A percentile compares a stretch with the other conserved stretches of the same genome.
Evolutionary conservation across 2,888 invertebrate genomes (phyloP).

Genomic region (Physocephala rufipes): DNA sequence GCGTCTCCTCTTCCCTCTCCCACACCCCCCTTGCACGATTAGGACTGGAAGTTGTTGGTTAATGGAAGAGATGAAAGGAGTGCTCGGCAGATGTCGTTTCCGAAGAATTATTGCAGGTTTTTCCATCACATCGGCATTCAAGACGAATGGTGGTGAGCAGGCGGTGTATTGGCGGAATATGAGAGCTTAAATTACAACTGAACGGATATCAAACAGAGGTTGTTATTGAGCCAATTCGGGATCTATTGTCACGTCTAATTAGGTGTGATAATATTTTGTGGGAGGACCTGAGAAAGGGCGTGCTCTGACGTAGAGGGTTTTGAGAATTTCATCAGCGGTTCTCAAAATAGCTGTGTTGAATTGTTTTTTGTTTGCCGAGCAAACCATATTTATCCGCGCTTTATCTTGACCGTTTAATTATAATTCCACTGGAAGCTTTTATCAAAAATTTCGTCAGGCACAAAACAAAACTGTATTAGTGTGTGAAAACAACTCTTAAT

Average conservation of each 20-base stretch:
- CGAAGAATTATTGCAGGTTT: conserved; percentile 55
- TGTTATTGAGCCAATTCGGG: conserved; percentile 23
- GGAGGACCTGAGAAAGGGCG: too few species aligned
- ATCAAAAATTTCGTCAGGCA: too few species aligned
- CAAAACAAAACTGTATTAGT: not conserved
- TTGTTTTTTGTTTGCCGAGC: too few species aligned
- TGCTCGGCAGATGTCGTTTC: conserved; percentile 24
- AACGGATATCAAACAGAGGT: conserved; percentile 21
- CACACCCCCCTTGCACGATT: not conserved
- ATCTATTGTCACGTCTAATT: too few species aligned
- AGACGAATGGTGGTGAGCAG: not conserved
- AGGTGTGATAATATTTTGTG: too few species aligned
- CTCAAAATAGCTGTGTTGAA: too few species aligned
- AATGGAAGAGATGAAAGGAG: conserved; percentile 39
- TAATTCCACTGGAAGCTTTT: not conserved
- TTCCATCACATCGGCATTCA: conserved; percentile 41
- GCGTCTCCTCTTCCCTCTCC: conserved; percentile 20
- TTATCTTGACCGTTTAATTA: too few species aligned
- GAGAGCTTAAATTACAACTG: conserved; percentile 29
- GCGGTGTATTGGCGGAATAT: not conserved
- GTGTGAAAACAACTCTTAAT: too few species aligned
- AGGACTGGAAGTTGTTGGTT: conserved; percentile 42
- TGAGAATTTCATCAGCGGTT: too few species aligned
- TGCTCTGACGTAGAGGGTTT: too few species aligned
- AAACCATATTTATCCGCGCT: too few species aligned